Conservation (phyloP, 2,113 vertebrate genomes). For the Hippolais icterina region DNA sequence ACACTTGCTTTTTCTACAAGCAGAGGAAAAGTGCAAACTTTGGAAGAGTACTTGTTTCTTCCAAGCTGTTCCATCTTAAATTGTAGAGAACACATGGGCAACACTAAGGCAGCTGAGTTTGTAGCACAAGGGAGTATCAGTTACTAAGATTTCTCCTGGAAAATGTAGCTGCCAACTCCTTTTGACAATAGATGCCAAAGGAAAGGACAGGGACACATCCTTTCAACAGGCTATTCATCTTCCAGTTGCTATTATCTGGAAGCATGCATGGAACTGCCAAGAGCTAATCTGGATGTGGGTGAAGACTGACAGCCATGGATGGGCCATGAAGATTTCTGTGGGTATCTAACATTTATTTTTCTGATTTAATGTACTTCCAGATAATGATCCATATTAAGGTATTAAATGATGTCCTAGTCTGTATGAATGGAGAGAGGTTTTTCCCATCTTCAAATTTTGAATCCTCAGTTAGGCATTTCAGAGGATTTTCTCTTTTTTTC, state of each 20-base stretch:
- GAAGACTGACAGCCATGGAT: neutral
- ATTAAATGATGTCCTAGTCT: neutral
- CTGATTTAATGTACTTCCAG: neutral
- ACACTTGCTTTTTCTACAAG: neutral
- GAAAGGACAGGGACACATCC: neutral
- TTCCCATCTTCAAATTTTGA: neutral
- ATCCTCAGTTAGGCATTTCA: neutral
- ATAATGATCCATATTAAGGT: neutral
- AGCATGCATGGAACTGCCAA: neutral
- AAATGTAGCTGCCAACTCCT: neutral
- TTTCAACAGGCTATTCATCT: neutral
- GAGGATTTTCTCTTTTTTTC: neutral
- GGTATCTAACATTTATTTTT: neutral
- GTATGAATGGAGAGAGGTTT: neutral
- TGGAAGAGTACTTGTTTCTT: neutral
- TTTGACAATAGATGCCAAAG: neutral
- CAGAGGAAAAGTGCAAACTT: neutral
- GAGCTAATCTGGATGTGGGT: neutral
- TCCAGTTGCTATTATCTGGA: neutral
- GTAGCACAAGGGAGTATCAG: neutral
- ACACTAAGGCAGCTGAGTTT: neutral
- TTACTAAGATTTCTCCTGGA: neutral
- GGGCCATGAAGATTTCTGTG: neutral
- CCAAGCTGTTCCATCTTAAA: neutral
- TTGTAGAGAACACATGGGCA: neutral